A percentile compares a stretch with the other conserved stretches of the same genome.
These are phyloP conservation scores for Cyclura pinguis DNA, from an alignment of 2,797 vertebrate genomes.

Conservation along the genomic window DNA sequence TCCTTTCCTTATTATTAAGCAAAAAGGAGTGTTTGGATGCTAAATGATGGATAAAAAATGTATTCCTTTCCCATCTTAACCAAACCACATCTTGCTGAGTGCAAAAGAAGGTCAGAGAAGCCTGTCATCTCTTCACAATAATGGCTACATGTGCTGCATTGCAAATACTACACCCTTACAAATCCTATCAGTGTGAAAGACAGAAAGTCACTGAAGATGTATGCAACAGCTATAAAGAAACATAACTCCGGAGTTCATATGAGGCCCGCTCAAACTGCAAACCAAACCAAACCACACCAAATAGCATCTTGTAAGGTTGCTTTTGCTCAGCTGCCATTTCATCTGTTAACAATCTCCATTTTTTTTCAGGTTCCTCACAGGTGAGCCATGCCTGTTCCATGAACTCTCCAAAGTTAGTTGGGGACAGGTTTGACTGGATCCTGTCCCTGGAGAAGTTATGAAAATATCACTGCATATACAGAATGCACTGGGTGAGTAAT, in stretches of 20 bases:
- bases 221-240: neutral
- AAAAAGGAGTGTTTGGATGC: neutral
- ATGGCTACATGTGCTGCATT: constrained; percentile 10
- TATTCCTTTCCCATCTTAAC: neutral
- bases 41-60: neutral
- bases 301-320: neutral
- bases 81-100: neutral
- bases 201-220: neutral
- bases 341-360: neutral
- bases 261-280: neutral
- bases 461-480: neutral
- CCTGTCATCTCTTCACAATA: constrained; percentile 17
- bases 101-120: constrained; percentile 20
- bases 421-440: neutral
- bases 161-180: constrained; percentile 8
- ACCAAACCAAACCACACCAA: neutral
- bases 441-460: neutral
- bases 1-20: constrained; percentile 19
- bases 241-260: neutral
- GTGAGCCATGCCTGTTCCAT: neutral
- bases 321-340: neutral
- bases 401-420: neutral
- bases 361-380: neutral
- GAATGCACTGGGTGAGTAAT: neutral
- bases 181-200: constrained; percentile 8